These are phyloP conservation scores for Drosophila diplacantha DNA, from an alignment of 2,888 invertebrate species.

Conservation along the genomic window DNA sequence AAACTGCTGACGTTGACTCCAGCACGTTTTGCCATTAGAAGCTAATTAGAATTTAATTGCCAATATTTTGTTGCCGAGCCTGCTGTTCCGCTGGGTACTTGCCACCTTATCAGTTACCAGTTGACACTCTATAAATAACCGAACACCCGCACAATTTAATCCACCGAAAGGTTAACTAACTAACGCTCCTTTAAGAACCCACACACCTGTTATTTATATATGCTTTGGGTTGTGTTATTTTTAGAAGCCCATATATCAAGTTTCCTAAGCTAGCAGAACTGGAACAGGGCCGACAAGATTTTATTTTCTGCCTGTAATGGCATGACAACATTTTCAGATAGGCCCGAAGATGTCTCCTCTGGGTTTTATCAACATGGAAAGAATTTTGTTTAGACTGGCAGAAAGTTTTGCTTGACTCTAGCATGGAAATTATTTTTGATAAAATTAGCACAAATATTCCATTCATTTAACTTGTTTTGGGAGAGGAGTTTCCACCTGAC, in stretches of 20 bases:
- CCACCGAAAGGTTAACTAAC: slow-evolving; percentile 5
- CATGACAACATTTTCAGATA: slow-evolving; percentile 13
- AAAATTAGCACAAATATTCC: slow-evolving; percentile 17
- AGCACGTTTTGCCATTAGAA: slow-evolving; percentile 48
- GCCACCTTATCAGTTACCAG: slow-evolving; percentile 20
- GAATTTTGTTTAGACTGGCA: slow-evolving; percentile 5
- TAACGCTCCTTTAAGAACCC: slow-evolving; percentile 12
- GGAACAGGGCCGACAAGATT: slow-evolving; percentile 11
- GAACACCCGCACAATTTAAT: slow-evolving; percentile 8
- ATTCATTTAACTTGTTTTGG: slow-evolving; percentile 3
- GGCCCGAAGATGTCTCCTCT: not conserved
- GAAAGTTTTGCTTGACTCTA: slow-evolving; percentile 2
- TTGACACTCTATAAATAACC: slow-evolving; percentile 33
- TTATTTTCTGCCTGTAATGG: slow-evolving; percentile 1
- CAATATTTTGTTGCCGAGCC: slow-evolving; percentile 20
- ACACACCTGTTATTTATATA: not conserved
- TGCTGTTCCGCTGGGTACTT: slow-evolving; percentile 2
- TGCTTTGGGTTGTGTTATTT: slow-evolving; percentile 9
- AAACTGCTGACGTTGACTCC: slow-evolving; percentile 32
- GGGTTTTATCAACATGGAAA: slow-evolving; percentile 25
- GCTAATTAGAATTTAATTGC: slow-evolving; percentile 50
- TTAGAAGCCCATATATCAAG: slow-evolving; percentile 15
- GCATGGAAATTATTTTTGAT: slow-evolving; percentile 1
- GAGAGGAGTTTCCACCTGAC: slow-evolving; percentile 3
- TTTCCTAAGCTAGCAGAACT: slow-evolving; percentile 13